phyloP scores from a whole-genome alignment of 2,113 vertebrate species.

The Ochotona curzoniae region DNA sequence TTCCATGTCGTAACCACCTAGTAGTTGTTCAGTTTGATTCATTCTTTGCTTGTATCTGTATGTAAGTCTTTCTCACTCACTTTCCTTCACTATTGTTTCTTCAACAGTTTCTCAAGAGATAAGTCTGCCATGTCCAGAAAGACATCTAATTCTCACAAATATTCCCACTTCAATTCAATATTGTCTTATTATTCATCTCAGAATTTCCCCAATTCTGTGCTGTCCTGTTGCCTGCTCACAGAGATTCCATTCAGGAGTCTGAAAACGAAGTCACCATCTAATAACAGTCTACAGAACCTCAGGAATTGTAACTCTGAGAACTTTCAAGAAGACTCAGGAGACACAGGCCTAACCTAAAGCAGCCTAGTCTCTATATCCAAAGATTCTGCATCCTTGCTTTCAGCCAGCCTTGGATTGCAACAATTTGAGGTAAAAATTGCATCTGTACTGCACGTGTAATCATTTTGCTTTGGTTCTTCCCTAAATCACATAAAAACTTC shows the following conservation, averaged over 20 bases:
- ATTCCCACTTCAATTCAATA: not conserved
- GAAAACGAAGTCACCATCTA: not conserved
- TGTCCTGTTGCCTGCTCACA: not conserved
- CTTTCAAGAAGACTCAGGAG: not conserved
- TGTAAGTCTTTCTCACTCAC: not conserved
- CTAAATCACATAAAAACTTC: not conserved
- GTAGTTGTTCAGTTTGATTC: not conserved
- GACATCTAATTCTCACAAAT: conserved; percentile 11
- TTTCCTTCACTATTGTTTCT: not conserved
- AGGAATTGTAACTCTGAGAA: not conserved
- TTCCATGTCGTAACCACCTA: not conserved
- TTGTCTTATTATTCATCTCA: not conserved
- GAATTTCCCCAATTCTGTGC: not conserved
- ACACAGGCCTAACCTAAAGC: not conserved
- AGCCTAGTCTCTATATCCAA: not conserved
- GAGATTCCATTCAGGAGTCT: not conserved
- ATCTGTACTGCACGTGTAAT: not conserved
- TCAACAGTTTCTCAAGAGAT: not conserved
- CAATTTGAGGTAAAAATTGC: not conserved
- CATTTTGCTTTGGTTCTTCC: not conserved
- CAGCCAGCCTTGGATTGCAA: not conserved
- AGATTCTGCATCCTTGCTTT: not conserved
- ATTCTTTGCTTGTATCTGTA: not conserved
- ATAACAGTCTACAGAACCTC: not conserved
- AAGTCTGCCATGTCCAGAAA: not conserved